phyloP scores from a whole-genome alignment of 2,797 vertebrate genomes.

The Scyliorhinus canicula region DNA sequence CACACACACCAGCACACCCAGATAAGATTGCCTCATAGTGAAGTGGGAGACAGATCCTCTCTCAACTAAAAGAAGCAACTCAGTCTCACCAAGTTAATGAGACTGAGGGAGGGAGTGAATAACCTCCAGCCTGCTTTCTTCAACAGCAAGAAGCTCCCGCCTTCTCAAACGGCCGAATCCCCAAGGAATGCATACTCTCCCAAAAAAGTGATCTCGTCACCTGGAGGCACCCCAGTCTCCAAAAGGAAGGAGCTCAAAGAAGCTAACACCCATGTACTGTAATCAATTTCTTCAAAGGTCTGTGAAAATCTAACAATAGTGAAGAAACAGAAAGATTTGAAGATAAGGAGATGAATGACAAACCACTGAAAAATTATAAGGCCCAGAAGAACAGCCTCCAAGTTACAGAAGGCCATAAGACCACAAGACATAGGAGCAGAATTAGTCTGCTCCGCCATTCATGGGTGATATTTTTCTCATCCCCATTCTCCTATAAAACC shows the following conservation, averaged over 20 bases:
- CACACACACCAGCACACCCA: no score
- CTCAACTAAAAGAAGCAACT: constrained; percentile 92
- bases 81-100: constrained; percentile 97
- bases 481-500: no score
- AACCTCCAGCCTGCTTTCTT: constrained; percentile 82
- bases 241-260: constrained; percentile 53
- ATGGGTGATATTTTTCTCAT: no score
- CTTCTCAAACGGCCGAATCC: constrained; percentile 53
- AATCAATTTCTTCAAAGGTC: constrained; percentile 80
- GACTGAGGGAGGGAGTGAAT: constrained; percentile 77
- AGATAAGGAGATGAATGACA: constrained; percentile 47
- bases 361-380: not conserved
- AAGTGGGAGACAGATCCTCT: constrained; percentile 86
- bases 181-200: constrained; percentile 81
- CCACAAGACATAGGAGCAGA: no score
- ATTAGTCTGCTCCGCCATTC: no score
- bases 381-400: not conserved
- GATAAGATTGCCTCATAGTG: constrained; percentile 93
- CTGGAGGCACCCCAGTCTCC: constrained; percentile 76
- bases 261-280: constrained; percentile 71
- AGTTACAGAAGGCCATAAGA: no score
- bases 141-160: constrained; percentile 52
- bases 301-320: constrained; percentile 54
- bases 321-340: constrained; percentile 48
- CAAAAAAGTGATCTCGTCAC: constrained; percentile 74